Evolutionary conservation across 2,113 vertebrate species (phyloP), one percentile per base, ranked within the genome.

Genomic region (Damaliscus lunatus): DNA sequence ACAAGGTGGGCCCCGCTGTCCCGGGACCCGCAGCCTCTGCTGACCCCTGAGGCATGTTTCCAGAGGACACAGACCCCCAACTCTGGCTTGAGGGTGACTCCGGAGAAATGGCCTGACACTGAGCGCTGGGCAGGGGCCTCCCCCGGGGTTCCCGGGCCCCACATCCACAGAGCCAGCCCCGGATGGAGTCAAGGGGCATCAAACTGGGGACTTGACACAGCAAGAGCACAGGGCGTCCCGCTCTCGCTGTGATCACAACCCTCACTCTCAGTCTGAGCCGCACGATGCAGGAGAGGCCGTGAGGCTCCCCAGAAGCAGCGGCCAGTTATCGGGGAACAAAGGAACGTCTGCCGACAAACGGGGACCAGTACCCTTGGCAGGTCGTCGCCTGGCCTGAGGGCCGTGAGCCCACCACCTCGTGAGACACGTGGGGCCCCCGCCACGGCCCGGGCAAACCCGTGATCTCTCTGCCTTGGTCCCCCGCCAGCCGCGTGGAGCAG

Each of bases 201-300:
- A 25, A 7, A 33, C 31, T 5, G 25, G 8, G 2, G 33, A 17
- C 40, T 3, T 16, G 0, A 23, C 27, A 5, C 16, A 4, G 74
- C 29, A 8, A 12, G 74, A 0, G 3, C 46, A 12, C n/a, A 17
- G 15, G 0, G 9, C 13, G 0, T 0, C 0, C 83, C 0, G 0
- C 71, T 48, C 50, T 33, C 0, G 2, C 2, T 9, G 16, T 21
- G 3, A 10, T 3, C 0, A 4, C 0, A 2, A 0, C 0, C 6
- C 43, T 19, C 1, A 2, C 74, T 19, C 23, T 16, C 25, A 1
- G 40, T 3, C 85, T 46, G 16, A 7, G 7, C 31, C 1, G 0
- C 0, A 6, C 8, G 33, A 40, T 0, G 4, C 4, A 1, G 23
- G 33, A 7, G 17, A 14, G 31, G 8, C 6, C 1, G 3, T 0